A percentile compares a stretch with the other conserved stretches of the same genome.
phyloP scores from a whole-genome alignment of 2,113 vertebrate genomes.

The Platycercus adscitus region DNA sequence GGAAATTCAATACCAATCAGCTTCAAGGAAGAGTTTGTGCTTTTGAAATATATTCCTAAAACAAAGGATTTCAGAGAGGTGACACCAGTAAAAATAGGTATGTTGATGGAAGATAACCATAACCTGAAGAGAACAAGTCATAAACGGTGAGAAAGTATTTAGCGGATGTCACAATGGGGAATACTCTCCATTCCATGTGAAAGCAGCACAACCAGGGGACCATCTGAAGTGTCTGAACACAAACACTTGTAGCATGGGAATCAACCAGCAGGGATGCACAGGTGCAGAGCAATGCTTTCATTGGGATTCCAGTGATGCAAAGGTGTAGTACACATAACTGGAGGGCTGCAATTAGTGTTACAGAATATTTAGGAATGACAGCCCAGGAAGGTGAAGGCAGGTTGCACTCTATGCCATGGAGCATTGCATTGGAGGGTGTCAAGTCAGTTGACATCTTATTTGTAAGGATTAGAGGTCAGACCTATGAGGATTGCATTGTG shows the following conservation, averaged over 20 bases:
- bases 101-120: neutral
- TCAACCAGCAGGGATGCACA: neutral
- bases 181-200: neutral
- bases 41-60: neutral
- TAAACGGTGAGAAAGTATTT: neutral
- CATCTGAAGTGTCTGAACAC: neutral
- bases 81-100: neutral
- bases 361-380: neutral
- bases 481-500: neutral
- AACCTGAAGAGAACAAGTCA: neutral
- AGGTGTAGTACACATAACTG: neutral
- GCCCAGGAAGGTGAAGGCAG: neutral
- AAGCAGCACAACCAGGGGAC: neutral
- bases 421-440: neutral
- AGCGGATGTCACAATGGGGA: neutral
- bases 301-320: neutral
- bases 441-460: neutral
- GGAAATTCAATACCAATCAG: neutral
- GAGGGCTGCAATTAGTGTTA: neutral
- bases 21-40: neutral
- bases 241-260: neutral
- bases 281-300: neutral
- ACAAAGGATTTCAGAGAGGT: neutral
- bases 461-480: neutral
- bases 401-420: neutral